Conservation (phyloP, 2,888 invertebrate genomes). For the Notodonta dromedarius region DNA sequence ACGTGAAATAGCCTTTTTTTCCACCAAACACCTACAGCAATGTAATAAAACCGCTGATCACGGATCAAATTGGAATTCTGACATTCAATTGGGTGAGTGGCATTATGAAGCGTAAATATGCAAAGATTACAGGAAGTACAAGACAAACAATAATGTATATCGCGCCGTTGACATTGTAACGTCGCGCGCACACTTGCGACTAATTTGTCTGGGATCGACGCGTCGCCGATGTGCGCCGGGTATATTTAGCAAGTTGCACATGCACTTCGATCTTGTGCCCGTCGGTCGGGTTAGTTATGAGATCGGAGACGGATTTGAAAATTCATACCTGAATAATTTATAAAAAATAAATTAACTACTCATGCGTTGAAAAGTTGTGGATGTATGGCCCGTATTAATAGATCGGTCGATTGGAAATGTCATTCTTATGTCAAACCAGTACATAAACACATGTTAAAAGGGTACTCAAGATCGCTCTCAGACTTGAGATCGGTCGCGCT, state of each 20-base stretch:
- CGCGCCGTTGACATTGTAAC: conserved; percentile 21
- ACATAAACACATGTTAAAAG: too few relatives aligned
- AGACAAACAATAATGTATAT: conserved; percentile 18
- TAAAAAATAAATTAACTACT: too few relatives aligned
- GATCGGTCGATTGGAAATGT: too few relatives aligned
- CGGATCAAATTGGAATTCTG: not conserved
- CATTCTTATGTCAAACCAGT: too few relatives aligned
- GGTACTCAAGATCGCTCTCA: too few relatives aligned
- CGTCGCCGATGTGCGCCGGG: conserved; percentile 15
- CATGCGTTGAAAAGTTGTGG: too few relatives aligned
- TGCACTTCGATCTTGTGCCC: conserved; percentile 50
- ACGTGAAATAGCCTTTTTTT: too few relatives aligned
- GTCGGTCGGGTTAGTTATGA: conserved; percentile 51
- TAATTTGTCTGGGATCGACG: conserved; percentile 62
- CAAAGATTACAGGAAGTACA: conserved; percentile 13
- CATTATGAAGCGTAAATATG: not conserved
- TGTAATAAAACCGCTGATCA: not conserved
- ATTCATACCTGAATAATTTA: not conserved
- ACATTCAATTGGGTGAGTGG: not conserved
- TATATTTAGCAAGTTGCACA: conserved; percentile 41
- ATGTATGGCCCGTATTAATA: too few relatives aligned
- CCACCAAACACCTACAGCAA: not conserved
- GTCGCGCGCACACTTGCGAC: conserved; percentile 40
- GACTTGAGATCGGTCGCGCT: too few relatives aligned
- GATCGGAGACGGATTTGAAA: conserved; percentile 30